Base-by-base conservation (phyloP, 2,113 vertebrate genomes). In the Ornithorhynchus anatinus region DNA sequence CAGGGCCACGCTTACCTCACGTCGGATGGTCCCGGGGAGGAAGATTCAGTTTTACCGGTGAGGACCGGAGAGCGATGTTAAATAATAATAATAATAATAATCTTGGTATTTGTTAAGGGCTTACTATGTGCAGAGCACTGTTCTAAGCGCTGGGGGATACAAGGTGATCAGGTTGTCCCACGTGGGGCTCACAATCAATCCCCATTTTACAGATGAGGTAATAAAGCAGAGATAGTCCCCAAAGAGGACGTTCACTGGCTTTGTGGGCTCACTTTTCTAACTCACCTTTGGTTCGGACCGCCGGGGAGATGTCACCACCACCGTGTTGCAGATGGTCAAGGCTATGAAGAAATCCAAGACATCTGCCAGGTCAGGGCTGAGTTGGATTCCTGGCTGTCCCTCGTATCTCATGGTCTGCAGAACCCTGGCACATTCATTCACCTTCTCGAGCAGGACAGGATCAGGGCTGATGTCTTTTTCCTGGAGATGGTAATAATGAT, bases 391-490 rank as follows among this genome's bases (percentile, higher is more conserved):
- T 0, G 93, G 91, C 67, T 94, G 94, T 43, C 93, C 92, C 1
- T 95, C 93, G 81, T 92, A 93, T 53, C 94, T 92, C 76, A 92
- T 89, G 53, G 92, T 62, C 45, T 96, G 94, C 88, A 99, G 90
- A 72, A 91, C 92, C 82, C 92, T 92, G 80, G 93, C 91, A 80
- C 96, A 96, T 66, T 99, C 95, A 2, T 94, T 96, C 82, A 99
- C 95, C 72, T 98, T 99, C 81, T 96, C 95, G 20, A 97, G 74
- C 53, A 99, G 92, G 84, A 95, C 93, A 0, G 97, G 97, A 79
- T 99, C 98, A 0, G 98, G 98, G 0, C 95, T 98, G 79, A 99
- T 93, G 68, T 99, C 96, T 63, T 99, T 99, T 84, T 99, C 98
- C 97, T 99, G 64, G 19, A 38, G 74, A 60, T 22, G 25, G 39